These are phyloP conservation scores for Elanoides forficatus DNA, from an alignment of 2,113 vertebrate species.

Conservation along the genomic window DNA sequence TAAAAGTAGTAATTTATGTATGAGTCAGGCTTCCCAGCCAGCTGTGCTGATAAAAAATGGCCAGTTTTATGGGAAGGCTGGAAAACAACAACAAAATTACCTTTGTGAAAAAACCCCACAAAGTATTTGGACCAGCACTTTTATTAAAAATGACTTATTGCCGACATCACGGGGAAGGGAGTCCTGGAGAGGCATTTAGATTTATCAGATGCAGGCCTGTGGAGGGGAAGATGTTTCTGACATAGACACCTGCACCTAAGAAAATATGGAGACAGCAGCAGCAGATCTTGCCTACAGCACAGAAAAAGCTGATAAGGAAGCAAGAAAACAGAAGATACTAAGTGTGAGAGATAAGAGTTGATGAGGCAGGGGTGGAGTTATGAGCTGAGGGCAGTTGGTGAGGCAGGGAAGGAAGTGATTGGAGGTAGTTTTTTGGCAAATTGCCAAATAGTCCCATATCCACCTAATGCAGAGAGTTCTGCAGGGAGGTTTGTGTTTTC, in stretches of 20 bases:
- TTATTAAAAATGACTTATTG: background rate
- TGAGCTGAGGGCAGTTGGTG: background rate
- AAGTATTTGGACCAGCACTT: background rate
- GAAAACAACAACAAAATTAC: conserved; percentile 12
- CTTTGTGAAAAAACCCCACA: background rate
- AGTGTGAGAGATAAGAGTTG: background rate
- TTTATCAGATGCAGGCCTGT: background rate
- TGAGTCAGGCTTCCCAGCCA: conserved; percentile 21
- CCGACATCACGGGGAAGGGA: background rate
- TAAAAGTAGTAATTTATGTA: conserved; percentile 33
- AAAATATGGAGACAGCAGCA: background rate
- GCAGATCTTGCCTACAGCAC: background rate
- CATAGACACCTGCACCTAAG: background rate
- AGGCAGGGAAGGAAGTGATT: background rate
- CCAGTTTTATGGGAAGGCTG: background rate
- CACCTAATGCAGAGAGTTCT: background rate
- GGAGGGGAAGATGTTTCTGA: background rate
- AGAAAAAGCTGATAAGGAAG: background rate
- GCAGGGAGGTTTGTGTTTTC: background rate
- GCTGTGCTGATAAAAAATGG: conserved; percentile 30
- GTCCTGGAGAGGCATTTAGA: background rate
- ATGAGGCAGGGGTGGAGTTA: background rate
- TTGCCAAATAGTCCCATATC: background rate
- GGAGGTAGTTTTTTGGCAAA: rapidly evolving
- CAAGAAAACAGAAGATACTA: background rate